phyloP scores from a whole-genome alignment of 2,113 vertebrate species.

The Paracanthobrama guichenoti region DNA sequence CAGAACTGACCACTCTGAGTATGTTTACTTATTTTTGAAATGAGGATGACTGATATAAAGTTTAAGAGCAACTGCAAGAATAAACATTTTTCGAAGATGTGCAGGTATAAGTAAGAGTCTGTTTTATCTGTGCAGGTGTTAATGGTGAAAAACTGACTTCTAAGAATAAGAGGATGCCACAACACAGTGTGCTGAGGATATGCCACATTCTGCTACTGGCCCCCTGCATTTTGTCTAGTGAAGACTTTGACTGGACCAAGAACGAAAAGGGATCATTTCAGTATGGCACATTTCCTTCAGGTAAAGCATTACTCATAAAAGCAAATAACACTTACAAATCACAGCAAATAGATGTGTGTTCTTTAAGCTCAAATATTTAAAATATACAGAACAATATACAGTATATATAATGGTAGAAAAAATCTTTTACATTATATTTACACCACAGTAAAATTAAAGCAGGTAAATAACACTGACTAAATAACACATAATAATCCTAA shows the following conservation, averaged over 20 bases:
- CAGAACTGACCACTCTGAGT: constrained; percentile 31
- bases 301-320: constrained; percentile 63
- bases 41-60: neutral
- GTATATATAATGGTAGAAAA: neutral
- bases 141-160: constrained; percentile 42
- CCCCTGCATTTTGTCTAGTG: constrained; percentile 56
- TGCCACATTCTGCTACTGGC: constrained; percentile 66
- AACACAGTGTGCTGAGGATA: constrained; percentile 42
- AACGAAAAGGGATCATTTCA: constrained; percentile 81
- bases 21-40: constrained; percentile 20
- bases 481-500: neutral
- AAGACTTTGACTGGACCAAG: constrained; percentile 80
- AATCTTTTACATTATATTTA: neutral
- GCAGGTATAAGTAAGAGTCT: neutral
- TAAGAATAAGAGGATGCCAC: constrained; percentile 59
- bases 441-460: neutral
- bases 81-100: neutral
- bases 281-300: constrained; percentile 84
- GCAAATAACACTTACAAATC: neutral
- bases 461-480: neutral
- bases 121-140: constrained; percentile 52
- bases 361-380: neutral
- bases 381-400: neutral
- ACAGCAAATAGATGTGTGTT: neutral
- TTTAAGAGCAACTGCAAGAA: neutral